Evolutionary conservation across 2,113 vertebrate genomes (phyloP).

Genomic region (Lutjanus erythropterus): DNA sequence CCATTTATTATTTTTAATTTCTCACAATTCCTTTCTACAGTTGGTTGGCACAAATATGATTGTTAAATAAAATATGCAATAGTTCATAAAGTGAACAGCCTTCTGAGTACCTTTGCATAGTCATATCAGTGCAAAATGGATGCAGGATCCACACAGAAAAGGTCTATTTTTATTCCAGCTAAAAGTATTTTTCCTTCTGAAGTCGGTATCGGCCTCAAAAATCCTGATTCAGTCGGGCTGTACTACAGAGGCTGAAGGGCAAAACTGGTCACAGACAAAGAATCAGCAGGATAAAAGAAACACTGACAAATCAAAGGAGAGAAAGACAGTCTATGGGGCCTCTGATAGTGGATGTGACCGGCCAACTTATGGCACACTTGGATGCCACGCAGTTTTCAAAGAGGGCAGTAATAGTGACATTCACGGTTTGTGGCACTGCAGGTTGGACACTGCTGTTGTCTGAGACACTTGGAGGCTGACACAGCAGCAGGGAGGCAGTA

Average conservation of each 20-base stretch:
- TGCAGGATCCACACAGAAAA: too few species aligned
- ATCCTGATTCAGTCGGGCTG: too few species aligned
- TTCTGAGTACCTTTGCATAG: too few species aligned
- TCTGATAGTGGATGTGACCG: constrained; percentile 2
- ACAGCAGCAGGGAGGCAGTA: background rate
- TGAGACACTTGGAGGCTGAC: constrained; percentile 13
- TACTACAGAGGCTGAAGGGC: background rate
- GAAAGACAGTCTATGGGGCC: background rate
- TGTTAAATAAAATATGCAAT: too few species aligned
- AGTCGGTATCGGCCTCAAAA: too few species aligned
- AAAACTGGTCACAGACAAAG: background rate
- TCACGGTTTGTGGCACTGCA: constrained; percentile 48
- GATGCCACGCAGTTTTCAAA: constrained; percentile 6
- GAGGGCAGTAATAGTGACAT: constrained; percentile 10
- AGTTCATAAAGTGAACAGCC: too few species aligned
- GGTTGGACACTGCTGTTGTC: background rate
- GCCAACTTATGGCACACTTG: background rate
- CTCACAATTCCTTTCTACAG: too few species aligned
- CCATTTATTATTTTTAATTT: too few species aligned
- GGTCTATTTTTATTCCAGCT: too few species aligned
- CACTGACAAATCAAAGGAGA: background rate
- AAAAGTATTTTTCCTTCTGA: too few species aligned
- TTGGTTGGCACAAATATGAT: too few species aligned
- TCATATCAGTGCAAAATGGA: too few species aligned
- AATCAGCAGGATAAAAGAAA: background rate